A percentile compares a stretch with the other conserved stretches of the same genome.
phyloP scores from a whole-genome alignment of 2,113 vertebrate genomes.

The Alethe diademata region DNA sequence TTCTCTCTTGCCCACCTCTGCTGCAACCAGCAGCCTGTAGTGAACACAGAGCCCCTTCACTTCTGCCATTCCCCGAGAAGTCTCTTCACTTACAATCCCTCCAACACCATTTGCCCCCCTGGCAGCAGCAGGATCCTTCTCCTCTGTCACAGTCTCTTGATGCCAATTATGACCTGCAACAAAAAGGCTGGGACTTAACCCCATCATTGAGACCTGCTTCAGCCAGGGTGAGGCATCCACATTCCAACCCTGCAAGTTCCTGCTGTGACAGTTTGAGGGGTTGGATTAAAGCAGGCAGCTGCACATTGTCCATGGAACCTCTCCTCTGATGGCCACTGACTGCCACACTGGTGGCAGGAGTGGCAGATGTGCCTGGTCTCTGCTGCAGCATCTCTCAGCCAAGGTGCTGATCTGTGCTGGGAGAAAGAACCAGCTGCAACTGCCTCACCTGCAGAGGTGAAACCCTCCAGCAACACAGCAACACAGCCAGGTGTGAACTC shows the following conservation, averaged over 20 bases:
- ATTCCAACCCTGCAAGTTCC: not conserved
- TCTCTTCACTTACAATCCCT: not conserved
- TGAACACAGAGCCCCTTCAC: not conserved
- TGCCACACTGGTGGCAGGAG: accelerated
- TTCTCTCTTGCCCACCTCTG: not conserved
- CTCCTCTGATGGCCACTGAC: not conserved
- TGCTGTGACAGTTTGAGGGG: not conserved
- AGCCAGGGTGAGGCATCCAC: not conserved
- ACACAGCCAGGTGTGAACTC: accelerated
- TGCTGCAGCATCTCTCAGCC: not conserved
- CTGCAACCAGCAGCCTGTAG: not conserved
- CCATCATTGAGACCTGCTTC: not conserved
- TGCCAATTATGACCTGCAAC: accelerated
- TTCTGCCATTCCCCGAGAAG: not conserved
- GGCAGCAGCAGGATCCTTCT: not conserved
- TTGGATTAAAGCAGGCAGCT: not conserved
- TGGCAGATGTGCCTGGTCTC: not conserved
- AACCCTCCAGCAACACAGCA: not conserved
- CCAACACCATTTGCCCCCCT: not conserved
- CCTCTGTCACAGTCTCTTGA: not conserved
- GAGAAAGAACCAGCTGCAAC: not conserved
- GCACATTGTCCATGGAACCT: not conserved
- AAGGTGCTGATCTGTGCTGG: not conserved
- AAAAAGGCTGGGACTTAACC: not conserved
- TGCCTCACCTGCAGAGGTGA: not conserved